Percentiles rank a stretch among this genome's conserved stretches.
These are phyloP conservation scores for Daubentonia madagascariensis DNA, from an alignment of 2,113 vertebrate species.

Conservation along the genomic window DNA sequence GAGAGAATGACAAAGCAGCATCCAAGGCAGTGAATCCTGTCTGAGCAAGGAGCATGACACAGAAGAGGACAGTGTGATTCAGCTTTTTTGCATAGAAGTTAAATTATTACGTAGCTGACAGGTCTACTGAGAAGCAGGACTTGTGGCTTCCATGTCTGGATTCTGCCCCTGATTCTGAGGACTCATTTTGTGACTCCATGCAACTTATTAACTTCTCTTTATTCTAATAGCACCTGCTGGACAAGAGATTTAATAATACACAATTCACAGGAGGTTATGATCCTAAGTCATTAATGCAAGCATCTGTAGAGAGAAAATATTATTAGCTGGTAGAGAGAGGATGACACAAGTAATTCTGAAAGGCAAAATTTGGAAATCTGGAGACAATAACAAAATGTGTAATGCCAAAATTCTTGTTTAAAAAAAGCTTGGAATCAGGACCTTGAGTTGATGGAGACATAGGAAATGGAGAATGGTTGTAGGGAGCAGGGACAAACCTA, in stretches of 20 bases:
- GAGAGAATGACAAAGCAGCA: neutral
- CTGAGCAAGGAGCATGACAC: neutral
- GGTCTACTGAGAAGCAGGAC: conserved; percentile 12
- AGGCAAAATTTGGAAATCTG: conserved; percentile 51
- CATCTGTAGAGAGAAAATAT: conserved; percentile 51
- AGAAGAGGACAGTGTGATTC: neutral
- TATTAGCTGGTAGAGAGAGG: conserved; percentile 48
- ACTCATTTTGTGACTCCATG: conserved; percentile 52
- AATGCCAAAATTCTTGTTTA: neutral
- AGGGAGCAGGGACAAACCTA: neutral
- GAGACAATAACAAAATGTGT: conserved; percentile 30
- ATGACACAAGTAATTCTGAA: conserved; percentile 52
- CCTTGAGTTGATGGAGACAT: neutral
- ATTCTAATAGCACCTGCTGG: conserved; percentile 57
- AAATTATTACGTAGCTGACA: conserved; percentile 11
- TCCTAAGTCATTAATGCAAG: conserved; percentile 60
- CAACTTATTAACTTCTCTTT: conserved; percentile 62
- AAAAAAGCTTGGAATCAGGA: neutral
- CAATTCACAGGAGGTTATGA: conserved; percentile 57
- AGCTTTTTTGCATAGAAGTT: neutral
- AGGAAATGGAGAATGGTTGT: neutral
- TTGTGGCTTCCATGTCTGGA: neutral
- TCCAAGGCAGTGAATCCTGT: neutral
- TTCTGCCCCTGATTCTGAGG: conserved; percentile 57
- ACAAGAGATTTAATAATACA: conserved; percentile 63